phyloP scores from a whole-genome alignment of 2,113 vertebrate species.

The Ptyas mucosa region DNA sequence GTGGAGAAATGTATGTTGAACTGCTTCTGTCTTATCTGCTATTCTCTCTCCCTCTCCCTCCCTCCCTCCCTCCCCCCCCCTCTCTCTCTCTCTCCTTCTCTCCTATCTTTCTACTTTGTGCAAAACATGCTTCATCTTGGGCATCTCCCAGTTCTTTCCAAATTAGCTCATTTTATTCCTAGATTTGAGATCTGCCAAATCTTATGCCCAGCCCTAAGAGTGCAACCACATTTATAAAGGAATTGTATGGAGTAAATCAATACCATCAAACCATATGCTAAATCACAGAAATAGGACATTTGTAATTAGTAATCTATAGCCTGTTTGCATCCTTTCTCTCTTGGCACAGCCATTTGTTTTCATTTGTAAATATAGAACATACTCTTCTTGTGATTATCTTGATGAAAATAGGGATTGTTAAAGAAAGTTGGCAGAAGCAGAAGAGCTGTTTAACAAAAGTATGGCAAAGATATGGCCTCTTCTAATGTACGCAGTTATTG shows the following conservation, averaged over 20 bases:
- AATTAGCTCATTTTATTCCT: background rate
- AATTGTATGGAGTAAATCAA: slow-evolving; percentile 30
- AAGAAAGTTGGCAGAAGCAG: slow-evolving; percentile 3
- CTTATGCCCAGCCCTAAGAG: background rate
- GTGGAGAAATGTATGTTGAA: background rate
- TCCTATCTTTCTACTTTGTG: background rate
- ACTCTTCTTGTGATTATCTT: background rate
- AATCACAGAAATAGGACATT: slow-evolving; percentile 35
- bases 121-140: background rate
- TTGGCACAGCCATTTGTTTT: background rate
- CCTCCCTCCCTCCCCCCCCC: background rate
- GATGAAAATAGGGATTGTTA: background rate
- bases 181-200: background rate
- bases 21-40: background rate
- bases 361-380: slow-evolving; percentile 5
- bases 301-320: slow-evolving; percentile 15
- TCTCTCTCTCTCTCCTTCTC: background rate
- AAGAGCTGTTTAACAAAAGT: slow-evolving; percentile 18
- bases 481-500: background rate
- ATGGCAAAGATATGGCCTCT: background rate
- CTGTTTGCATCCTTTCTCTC: slow-evolving; percentile 1
- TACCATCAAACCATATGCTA: slow-evolving; percentile 16
- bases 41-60: background rate
- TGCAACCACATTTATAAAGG: background rate
- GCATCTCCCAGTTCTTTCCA: background rate